phyloP scores from a whole-genome alignment of 2,797 vertebrate species.

The Anguilla marmorata region DNA sequence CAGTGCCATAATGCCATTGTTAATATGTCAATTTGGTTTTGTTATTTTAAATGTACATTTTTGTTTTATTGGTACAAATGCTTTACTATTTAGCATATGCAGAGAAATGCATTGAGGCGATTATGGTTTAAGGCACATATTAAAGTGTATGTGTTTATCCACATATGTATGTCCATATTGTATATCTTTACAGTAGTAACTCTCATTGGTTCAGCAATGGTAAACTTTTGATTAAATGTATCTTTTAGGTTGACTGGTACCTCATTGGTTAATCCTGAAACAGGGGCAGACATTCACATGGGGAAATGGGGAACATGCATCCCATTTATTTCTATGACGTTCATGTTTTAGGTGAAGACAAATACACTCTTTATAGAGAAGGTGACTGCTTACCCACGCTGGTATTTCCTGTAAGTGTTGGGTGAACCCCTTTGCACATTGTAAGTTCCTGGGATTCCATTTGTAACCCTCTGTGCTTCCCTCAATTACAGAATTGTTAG shows the following conservation, averaged over 20 bases:
- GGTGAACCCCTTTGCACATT: background rate
- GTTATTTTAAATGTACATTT: background rate
- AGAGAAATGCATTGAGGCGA: too few species aligned
- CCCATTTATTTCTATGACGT: background rate
- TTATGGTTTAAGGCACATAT: too few species aligned
- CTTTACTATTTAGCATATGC: too few species aligned
- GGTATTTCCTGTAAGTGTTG: conserved; percentile 2
- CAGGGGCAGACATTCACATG: background rate
- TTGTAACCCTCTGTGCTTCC: background rate
- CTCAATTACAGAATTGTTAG: background rate
- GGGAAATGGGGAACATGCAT: background rate
- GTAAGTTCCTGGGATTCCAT: background rate
- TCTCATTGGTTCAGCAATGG: background rate
- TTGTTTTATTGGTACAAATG: background rate
- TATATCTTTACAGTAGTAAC: background rate
- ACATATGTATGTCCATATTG: too few species aligned
- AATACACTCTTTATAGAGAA: background rate
- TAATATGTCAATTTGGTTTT: background rate
- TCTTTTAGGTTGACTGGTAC: background rate
- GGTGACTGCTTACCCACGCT: background rate
- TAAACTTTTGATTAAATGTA: background rate
- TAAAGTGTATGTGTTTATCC: too few species aligned
- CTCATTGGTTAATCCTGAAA: background rate
- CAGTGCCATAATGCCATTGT: background rate
- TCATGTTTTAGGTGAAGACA: background rate